Evolutionary conservation across 2,113 vertebrate genomes (phyloP).

Genomic region (Axis porcinus): DNA sequence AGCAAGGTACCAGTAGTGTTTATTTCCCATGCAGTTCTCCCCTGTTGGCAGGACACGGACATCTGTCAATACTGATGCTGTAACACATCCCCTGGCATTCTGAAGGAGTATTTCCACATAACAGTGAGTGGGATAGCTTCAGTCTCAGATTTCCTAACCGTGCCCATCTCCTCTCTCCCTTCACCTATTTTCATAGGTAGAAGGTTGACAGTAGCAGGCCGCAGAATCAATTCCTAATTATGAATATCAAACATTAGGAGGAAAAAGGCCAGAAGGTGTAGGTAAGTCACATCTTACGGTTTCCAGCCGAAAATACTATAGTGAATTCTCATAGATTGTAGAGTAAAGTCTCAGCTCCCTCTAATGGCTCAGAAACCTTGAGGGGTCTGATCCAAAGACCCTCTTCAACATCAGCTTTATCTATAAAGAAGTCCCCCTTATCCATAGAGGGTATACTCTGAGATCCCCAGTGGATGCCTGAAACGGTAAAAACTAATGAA

Average conservation of each 20-base stretch:
- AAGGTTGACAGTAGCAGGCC: neutral
- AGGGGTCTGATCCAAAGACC: neutral
- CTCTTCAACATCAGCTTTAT: neutral
- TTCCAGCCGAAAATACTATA: neutral
- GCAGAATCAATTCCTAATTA: neutral
- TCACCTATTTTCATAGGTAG: neutral
- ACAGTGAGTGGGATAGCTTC: rapidly evolving
- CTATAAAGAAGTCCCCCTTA: neutral
- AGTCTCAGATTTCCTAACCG: neutral
- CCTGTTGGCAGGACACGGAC: neutral
- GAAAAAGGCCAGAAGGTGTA: neutral
- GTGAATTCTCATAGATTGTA: neutral
- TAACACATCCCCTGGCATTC: neutral
- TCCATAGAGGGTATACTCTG: neutral
- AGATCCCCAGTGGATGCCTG: neutral
- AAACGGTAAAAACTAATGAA: neutral
- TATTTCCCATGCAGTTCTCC: neutral
- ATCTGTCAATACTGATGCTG: neutral
- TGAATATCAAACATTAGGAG: neutral
- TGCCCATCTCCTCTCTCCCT: neutral
- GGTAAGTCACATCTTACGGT: neutral
- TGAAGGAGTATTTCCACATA: neutral
- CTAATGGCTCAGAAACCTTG: neutral
- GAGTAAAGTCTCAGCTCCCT: neutral
- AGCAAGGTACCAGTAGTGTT: neutral